Percentiles rank a stretch among this genome's conserved stretches.
Evolutionary conservation across 2,113 vertebrate genomes (phyloP).

Genomic region (Melospiza melodia): DNA sequence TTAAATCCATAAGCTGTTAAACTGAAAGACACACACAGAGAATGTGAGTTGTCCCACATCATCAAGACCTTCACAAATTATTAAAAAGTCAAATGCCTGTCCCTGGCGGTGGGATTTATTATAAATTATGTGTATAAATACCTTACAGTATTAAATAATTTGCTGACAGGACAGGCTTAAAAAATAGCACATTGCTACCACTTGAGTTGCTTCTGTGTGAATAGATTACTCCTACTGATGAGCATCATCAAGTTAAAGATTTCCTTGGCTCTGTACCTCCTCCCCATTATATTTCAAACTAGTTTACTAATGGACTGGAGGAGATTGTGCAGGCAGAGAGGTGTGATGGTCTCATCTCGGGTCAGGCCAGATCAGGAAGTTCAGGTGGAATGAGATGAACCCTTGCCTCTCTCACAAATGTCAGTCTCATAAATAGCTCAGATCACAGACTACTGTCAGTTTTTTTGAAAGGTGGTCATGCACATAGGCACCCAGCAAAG

Average conservation of each 20-base stretch:
- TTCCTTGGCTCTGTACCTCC: neutral
- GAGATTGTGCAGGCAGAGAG: neutral
- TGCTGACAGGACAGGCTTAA: neutral
- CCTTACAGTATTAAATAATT: neutral
- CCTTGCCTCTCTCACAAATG: neutral
- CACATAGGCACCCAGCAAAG: neutral
- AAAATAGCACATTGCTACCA: neutral
- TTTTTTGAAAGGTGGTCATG: neutral
- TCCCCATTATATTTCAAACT: slow-evolving; percentile 7
- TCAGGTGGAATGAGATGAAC: neutral
- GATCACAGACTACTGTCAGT: neutral
- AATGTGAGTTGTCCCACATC: neutral
- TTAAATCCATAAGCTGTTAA: neutral
- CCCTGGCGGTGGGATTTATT: neutral
- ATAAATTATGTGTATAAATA: neutral
- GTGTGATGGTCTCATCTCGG: neutral
- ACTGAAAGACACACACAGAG: neutral
- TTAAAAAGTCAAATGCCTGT: neutral
- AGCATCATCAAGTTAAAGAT: slow-evolving; percentile 59
- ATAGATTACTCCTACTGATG: slow-evolving; percentile 22
- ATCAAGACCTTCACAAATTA: neutral
- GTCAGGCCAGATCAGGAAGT: neutral
- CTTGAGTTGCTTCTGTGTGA: neutral
- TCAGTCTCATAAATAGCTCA: neutral
- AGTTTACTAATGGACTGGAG: neutral